phyloP scores from a whole-genome alignment of 2,888 invertebrate species.

The Mantis religiosa region DNA sequence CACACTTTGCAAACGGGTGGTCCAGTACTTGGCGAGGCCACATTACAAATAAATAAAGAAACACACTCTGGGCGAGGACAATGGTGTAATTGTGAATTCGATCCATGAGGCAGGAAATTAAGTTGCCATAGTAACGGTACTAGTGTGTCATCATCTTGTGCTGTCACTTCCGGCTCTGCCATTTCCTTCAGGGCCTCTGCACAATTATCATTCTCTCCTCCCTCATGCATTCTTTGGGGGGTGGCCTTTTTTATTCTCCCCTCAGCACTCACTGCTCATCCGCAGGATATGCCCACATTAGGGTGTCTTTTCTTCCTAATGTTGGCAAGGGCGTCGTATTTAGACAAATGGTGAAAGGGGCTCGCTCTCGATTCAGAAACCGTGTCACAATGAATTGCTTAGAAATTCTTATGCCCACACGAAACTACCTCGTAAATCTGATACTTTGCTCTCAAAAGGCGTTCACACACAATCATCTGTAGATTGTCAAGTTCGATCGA shows the following conservation, averaged over 20 bases:
- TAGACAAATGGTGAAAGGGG: no score
- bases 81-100: background rate
- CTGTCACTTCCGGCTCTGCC: background rate
- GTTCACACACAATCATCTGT: no score
- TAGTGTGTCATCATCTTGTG: background rate
- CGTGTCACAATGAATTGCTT: no score
- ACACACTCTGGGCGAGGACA: background rate
- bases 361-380: no score
- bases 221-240: background rate
- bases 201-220: background rate
- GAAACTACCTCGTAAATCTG: no score
- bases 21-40: background rate
- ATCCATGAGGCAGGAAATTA: background rate
- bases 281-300: background rate
- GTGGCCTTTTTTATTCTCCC: background rate
- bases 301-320: background rate
- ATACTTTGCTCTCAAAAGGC: no score
- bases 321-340: background rate
- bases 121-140: background rate
- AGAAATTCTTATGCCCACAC: no score
- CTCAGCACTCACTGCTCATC: background rate
- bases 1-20: background rate
- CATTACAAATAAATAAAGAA: background rate
- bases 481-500: no score
- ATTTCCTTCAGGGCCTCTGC: background rate